phyloP scores from a whole-genome alignment of 2,113 vertebrate species.

The Piaya cayana region DNA sequence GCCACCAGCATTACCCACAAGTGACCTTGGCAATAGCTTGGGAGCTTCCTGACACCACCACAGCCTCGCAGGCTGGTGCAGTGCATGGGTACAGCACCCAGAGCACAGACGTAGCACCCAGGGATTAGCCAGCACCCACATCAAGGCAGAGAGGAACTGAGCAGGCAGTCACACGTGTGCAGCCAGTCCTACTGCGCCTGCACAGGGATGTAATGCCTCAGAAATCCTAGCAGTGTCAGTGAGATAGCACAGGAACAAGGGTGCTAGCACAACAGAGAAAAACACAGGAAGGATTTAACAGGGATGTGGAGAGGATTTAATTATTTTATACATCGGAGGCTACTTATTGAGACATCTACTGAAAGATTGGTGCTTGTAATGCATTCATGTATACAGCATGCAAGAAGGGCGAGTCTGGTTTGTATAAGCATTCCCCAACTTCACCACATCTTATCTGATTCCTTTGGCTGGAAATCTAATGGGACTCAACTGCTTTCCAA shows the following conservation, averaged over 20 bases:
- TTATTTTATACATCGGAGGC: not conserved
- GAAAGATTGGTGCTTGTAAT: not conserved
- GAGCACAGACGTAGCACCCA: no score
- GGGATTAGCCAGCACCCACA: fast-evolving
- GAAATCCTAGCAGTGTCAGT: not conserved
- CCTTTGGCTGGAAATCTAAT: conserved; percentile 15
- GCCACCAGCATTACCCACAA: fast-evolving
- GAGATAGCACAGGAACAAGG: not conserved
- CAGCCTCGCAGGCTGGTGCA: fast-evolving
- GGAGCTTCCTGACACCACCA: fast-evolving
- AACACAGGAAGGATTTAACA: not conserved
- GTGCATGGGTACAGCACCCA: fast-evolving
- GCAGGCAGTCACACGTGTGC: fast-evolving
- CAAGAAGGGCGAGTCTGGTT: not conserved
- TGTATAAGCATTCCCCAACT: conserved; percentile 8
- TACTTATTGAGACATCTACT: not conserved
- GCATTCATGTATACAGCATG: not conserved
- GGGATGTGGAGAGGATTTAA: not conserved
- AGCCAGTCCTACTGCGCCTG: fast-evolving
- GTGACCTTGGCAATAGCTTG: fast-evolving
- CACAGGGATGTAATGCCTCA: fast-evolving
- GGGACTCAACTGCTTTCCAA: conserved; percentile 31
- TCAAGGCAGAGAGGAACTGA: not conserved
- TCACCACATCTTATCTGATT: not conserved
- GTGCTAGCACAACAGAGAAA: not conserved